Evolutionary conservation across 2,888 invertebrate species (phyloP), one percentile per base, ranked within the genome.

Genomic region (Aporophyla lueneburgensis): DNA sequence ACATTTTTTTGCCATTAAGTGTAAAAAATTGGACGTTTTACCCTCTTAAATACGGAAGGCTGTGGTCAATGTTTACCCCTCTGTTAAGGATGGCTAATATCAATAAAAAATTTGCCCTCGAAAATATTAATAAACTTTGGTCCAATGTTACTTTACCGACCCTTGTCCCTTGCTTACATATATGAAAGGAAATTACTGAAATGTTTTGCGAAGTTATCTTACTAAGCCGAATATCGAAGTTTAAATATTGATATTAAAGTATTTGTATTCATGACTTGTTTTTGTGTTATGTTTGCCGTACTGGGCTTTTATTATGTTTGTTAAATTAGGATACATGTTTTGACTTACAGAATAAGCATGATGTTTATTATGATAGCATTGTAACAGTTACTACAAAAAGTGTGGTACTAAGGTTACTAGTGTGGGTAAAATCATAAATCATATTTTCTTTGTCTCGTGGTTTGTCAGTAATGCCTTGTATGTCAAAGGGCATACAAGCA

Each of bases 91-190:
- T 85, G 77, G 69, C 78, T 78, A 87, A 81, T 81, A 81, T 84
- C 78, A 84, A 87, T 87, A 75, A 79, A 74, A 81, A 3, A 61
- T 58, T 75, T 76, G 66, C 63, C 58, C 63, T 62, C 74, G 63
- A 84, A 86, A 81, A 85, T 86, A 85, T 79, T 83, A 87, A 83
- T 87, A 85, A 83, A 80, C 73, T 77, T 85, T 66, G 33, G 51
- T 62, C 63, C 66, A 72, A 80, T 78, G 83, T 80, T 78, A 78
- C 75, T 80, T 76, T 59, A 78, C 71, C 56, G 71, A 74, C 85
- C 87, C 67, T 58, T 80, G 69, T 70, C 85, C 85, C 73, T 75
- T 53, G 65, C 66, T 46, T 46, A 61, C 68, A 80, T 61, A 78
- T 67, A 83, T 79, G 68, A 81, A 81, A 76, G 77, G 71, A 74